Evolutionary conservation across 1,140 invertebrate genomes (phyloP), one percentile per base, ranked within the genome.

Genomic region (Battus philenor): DNA sequence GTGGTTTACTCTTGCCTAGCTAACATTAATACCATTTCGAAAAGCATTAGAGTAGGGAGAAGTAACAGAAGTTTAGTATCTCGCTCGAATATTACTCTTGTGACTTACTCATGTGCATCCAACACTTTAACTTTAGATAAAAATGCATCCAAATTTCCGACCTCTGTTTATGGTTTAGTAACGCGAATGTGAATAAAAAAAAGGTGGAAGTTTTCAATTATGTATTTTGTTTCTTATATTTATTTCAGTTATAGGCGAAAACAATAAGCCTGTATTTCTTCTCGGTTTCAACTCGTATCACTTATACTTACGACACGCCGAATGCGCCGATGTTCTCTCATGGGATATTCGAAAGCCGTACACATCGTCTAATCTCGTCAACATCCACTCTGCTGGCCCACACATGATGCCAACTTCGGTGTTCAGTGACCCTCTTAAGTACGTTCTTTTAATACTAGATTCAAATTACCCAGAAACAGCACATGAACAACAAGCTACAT

Each of bases 401-500:
- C 31, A 55, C 20, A 45, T 73, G 10, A 49, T 51, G 4, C 63
- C 72, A 3, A 70, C 60, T 4, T 65, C 67, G 1, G 68, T 70
- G 1, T 33, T 57, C 4, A 54, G 46, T 1, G 54, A 63, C 13
- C 57, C 54, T 4, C 30, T 67, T 4, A 61, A 60, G 39, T 52
- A 45, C 5, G 17, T 51, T 1, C 36, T 71, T 0, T 29, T 71
- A 5, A 43, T 73, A 30, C 46, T 76, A 0, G 69, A 76, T 41
- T 65, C 69, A 4, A 67, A 76, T 36, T 73, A 71, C 20, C 47
- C 43, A 9, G 68, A 72, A 11, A 56, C 64, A 2, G 34, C 68
- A n/a, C 38, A 52, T 11, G 47, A 46, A 6, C 54, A 56, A 24
- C 10, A 36, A 8, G 50, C 68, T 13, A 64, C 64, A 0, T 72